Evolutionary conservation across 2,888 invertebrate genomes (phyloP).

Genomic region (Platypus cylindrus): DNA sequence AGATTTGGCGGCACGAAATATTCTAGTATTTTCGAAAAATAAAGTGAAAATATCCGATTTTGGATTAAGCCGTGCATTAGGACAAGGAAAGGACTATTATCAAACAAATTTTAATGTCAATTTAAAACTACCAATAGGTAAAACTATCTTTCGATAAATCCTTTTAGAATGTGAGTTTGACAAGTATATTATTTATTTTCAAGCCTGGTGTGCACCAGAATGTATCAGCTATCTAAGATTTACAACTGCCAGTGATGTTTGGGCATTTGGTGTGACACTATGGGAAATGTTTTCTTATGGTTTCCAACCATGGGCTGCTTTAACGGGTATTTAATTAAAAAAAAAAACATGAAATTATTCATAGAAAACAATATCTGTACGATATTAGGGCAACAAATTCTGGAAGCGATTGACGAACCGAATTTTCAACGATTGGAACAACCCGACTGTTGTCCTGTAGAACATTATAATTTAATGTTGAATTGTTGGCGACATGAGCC

Average conservation of each 20-base stretch:
- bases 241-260: conserved; percentile 93
- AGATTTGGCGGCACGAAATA: conserved; percentile 94
- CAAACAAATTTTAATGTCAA: conserved; percentile 97
- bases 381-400: conserved; percentile 62
- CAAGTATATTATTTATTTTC: conserved; percentile 2
- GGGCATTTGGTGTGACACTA: conserved; percentile 90
- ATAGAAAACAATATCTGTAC: conserved; percentile 62
- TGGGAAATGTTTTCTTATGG: conserved; percentile 99
- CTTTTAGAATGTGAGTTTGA: neutral
- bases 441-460: conserved; percentile 89
- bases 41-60: conserved; percentile 98
- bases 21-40: conserved; percentile 90
- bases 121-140: conserved; percentile 88
- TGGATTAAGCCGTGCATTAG: conserved; percentile 87
- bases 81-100: conserved; percentile 97
- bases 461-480: conserved; percentile 83
- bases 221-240: conserved; percentile 92
- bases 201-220: conserved; percentile 99
- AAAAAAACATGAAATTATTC: neutral
- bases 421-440: conserved; percentile 81
- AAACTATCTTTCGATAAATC: neutral
- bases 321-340: conserved; percentile 40
- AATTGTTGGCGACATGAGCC: conserved; percentile 96
- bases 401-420: conserved; percentile 91
- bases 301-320: conserved; percentile 94